Evolutionary conservation across 2,113 vertebrate genomes (phyloP).

Genomic region (Albula glossodonta): DNA sequence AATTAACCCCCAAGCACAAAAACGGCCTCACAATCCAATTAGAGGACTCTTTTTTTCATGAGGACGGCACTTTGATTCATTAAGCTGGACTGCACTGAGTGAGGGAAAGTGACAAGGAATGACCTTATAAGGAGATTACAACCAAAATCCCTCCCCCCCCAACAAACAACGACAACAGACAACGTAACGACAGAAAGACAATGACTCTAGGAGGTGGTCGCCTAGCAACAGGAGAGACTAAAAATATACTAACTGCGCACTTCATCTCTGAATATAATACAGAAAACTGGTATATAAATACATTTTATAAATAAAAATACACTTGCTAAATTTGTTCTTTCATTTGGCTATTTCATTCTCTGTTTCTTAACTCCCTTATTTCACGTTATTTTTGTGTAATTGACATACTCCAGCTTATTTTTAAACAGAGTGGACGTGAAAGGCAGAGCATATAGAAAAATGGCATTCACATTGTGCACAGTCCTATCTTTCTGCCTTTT

Average conservation of each 20-base stretch:
- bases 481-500: background rate
- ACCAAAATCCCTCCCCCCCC: slow-evolving; percentile 35
- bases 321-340: slow-evolving; percentile 18
- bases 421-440: background rate
- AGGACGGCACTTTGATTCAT: slow-evolving; percentile 52
- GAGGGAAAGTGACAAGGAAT: slow-evolving; percentile 31
- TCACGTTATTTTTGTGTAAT: background rate
- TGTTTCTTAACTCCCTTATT: background rate
- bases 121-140: slow-evolving; percentile 54
- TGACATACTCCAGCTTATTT: background rate
- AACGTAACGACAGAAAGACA: slow-evolving; percentile 55
- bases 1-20: slow-evolving; percentile 20
- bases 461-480: slow-evolving; percentile 1
- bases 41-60: slow-evolving; percentile 35
- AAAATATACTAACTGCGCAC: slow-evolving; percentile 53
- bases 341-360: slow-evolving; percentile 7
- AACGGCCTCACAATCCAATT: slow-evolving; percentile 37
- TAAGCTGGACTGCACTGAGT: slow-evolving; percentile 40
- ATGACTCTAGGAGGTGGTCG: slow-evolving; percentile 54
- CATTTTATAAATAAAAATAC: slow-evolving; percentile 29
- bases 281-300: slow-evolving; percentile 26
- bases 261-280: slow-evolving; percentile 23
- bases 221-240: slow-evolving; percentile 71
- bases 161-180: slow-evolving; percentile 30
- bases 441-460: background rate